Conservation (phyloP, 2,888 invertebrate genomes). For the Drosophila meridionalis region DNA sequence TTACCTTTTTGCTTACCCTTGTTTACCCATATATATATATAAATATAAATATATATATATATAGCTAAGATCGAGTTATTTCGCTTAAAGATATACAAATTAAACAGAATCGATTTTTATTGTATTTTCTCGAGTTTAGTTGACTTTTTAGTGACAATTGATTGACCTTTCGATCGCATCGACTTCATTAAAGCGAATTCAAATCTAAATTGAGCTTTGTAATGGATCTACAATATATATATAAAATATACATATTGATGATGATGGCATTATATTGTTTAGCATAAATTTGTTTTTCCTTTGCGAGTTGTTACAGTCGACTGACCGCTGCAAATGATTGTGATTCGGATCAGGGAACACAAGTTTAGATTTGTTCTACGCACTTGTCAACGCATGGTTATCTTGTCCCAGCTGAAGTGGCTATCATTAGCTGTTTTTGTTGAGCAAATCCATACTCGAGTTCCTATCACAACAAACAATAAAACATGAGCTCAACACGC, state of each 20-base stretch:
- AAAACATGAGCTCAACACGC: background rate
- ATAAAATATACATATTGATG: slow-evolving; percentile 4
- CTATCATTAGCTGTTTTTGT: slow-evolving; percentile 7
- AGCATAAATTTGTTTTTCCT: background rate
- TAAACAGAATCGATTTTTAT: background rate
- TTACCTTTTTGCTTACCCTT: background rate
- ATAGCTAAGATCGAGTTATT: background rate
- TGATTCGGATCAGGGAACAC: background rate
- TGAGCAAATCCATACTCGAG: background rate
- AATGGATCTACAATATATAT: background rate
- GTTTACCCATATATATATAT: background rate
- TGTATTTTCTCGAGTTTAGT: background rate
- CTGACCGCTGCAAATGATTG: background rate
- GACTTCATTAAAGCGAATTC: slow-evolving; percentile 10
- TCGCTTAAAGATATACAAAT: background rate
- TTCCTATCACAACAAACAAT: background rate
- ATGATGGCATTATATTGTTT: background rate
- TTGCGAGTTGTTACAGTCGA: background rate
- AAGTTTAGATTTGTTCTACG: background rate
- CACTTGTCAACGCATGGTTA: background rate
- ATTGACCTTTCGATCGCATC: slow-evolving; percentile 2
- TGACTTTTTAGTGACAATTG: background rate
- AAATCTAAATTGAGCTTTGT: slow-evolving; percentile 9
- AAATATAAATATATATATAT: background rate
- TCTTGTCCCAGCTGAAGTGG: background rate